phyloP scores from a whole-genome alignment of 2,888 invertebrate species.

The Scaptomyza flava region DNA sequence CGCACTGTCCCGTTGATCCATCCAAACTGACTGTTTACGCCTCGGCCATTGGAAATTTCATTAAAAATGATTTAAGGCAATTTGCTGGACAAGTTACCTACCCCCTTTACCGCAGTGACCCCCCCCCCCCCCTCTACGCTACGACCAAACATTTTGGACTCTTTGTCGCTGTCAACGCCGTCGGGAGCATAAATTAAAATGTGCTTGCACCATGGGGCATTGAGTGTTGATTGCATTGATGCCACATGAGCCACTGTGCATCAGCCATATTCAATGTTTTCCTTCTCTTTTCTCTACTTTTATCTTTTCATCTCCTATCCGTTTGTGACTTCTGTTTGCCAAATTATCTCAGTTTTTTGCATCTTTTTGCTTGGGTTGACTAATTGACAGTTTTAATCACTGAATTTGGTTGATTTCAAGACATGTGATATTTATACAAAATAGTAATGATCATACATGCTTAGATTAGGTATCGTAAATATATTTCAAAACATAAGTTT shows the following conservation, averaged over 20 bases:
- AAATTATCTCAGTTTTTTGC: background rate
- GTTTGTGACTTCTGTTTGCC: background rate
- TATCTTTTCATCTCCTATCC: background rate
- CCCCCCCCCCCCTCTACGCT: background rate
- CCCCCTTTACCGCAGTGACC: background rate
- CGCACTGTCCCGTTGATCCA: constrained; percentile 24
- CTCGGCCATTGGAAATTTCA: constrained; percentile 63
- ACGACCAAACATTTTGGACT: constrained; percentile 1
- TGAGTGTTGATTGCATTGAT: constrained; percentile 53
- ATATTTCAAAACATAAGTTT: no score
- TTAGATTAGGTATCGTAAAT: no score
- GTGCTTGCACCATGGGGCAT: constrained; percentile 43
- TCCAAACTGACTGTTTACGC: constrained; percentile 15
- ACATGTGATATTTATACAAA: background rate
- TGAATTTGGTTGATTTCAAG: background rate
- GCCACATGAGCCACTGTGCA: constrained; percentile 18
- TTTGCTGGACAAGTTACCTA: constrained; percentile 52
- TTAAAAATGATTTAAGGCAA: constrained; percentile 76
- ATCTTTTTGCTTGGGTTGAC: background rate
- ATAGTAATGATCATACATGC: no score
- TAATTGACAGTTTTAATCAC: background rate
- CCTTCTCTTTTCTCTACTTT: background rate
- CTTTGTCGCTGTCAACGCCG: constrained; percentile 33
- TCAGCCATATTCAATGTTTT: background rate
- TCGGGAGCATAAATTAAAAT: constrained; percentile 70